phyloP scores from a whole-genome alignment of 2,113 vertebrate species.

The Dascyllus trimaculatus region DNA sequence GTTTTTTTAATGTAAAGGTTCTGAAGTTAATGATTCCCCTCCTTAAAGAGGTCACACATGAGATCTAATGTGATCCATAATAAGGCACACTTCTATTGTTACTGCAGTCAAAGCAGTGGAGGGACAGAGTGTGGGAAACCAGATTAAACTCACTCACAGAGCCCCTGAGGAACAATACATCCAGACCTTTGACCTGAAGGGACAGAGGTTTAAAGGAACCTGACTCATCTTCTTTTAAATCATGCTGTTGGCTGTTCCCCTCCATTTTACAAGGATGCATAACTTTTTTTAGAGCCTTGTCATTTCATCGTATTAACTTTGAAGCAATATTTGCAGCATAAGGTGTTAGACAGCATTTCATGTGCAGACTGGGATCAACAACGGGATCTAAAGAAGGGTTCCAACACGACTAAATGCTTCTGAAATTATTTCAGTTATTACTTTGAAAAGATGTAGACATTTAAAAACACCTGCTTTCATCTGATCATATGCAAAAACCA shows the following conservation, averaged over 20 bases:
- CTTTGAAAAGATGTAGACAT: too few relatives aligned
- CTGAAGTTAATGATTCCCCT: background rate
- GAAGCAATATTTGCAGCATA: too few relatives aligned
- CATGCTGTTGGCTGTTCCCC: background rate
- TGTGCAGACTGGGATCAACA: too few relatives aligned
- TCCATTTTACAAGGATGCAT: background rate
- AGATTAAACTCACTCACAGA: conserved; percentile 57
- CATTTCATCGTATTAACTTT: too few relatives aligned
- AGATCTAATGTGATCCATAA: conserved; percentile 25
- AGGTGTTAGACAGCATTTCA: too few relatives aligned
- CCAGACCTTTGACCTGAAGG: conserved; percentile 26
- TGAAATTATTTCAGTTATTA: too few relatives aligned
- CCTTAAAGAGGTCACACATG: background rate
- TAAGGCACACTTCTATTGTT: conserved; percentile 62
- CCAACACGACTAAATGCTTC: too few relatives aligned
- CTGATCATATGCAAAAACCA: too few relatives aligned
- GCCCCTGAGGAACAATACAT: conserved; percentile 50
- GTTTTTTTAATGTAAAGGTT: background rate
- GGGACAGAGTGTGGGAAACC: conserved; percentile 66
- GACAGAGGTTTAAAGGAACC: background rate
- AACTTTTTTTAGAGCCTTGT: too few relatives aligned
- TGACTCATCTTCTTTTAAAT: background rate
- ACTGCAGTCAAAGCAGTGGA: conserved; percentile 29
- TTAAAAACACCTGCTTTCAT: too few relatives aligned
- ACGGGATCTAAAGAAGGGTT: too few relatives aligned